These are phyloP conservation scores for Beris morrisii DNA, from an alignment of 2,888 invertebrate species.

Conservation along the genomic window DNA sequence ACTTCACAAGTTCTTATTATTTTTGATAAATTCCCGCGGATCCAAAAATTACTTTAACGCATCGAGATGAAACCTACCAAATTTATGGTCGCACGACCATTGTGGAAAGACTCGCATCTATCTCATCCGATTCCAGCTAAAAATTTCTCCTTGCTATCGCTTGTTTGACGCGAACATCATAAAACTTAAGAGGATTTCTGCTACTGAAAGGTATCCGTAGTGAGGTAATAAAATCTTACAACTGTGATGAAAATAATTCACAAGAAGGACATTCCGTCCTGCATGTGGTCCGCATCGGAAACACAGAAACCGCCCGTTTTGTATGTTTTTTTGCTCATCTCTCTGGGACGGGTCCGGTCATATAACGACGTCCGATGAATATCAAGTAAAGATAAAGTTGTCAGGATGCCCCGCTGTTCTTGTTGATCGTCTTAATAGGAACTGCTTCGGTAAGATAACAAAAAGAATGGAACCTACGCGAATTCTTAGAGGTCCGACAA, in stretches of 20 bases:
- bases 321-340: conserved; percentile 1
- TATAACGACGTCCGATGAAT: conserved; percentile 20
- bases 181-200: conserved; percentile 29
- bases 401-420: conserved; percentile 21
- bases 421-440: conserved; percentile 26
- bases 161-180: conserved; percentile 22
- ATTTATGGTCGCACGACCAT: conserved; percentile 24
- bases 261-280: conserved; percentile 26
- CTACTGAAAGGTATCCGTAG: conserved; percentile 29
- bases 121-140: conserved; percentile 7
- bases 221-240: conserved; percentile 22
- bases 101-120: neutral
- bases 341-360: conserved; percentile 3
- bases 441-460: conserved; percentile 9
- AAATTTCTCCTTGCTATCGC: conserved; percentile 5
- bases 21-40: too few species aligned
- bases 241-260: conserved; percentile 22
- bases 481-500: neutral
- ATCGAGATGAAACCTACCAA: neutral
- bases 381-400: conserved; percentile 30
- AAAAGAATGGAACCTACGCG: conserved; percentile 1
- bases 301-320: conserved; percentile 16
- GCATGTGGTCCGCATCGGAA: conserved; percentile 25
- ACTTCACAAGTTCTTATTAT: too few species aligned
- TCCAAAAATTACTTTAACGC: too few species aligned